Base-by-base conservation (phyloP, 2,113 vertebrate species). In the Lagopus leucura region DNA sequence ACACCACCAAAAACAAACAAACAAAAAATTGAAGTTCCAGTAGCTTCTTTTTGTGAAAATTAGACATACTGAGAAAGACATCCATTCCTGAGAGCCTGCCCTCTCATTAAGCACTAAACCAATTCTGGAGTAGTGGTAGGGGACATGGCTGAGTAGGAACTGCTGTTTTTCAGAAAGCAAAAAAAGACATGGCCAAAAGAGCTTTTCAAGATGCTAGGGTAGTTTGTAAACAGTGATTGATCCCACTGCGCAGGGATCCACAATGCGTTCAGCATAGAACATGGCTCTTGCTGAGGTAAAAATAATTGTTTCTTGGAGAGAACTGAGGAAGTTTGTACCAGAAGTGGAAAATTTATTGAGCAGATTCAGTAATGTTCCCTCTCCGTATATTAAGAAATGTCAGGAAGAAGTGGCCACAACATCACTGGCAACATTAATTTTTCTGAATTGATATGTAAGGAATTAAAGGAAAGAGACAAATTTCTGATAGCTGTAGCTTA, bases 401-500 rank as follows among this genome's bases (percentile, higher is more conserved):
- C 64, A 92, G 13, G 45, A 64, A 70, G 78, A 87, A 91, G 42
- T n/a, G 18, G 25, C 92, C 10, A 1, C 67, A 69, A 71, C 50
- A 80, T 80, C 55, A 75, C 34, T 86, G 65, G 72, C 52, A 85
- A 65, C 80, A 92, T 87, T 78, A 90, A 88, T 90, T 94, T 86
- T 70, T 93, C 66, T 83, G 50, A 77, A 72, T 63, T n/a, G 34
- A 84, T 82, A 90, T 28, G 5, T 8, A 38, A 82, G 38, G 67
- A 89, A 70, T 77, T 85, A 88, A 94, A 72, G 47, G 43, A 72
- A 81, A 85, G 22, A 77, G 40, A 94, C 88, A 64, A 82, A 78
- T 11, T 38, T 92, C 42, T 92, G 87, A 61, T 47, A 74, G 32
- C 60, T 91, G 55, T 88, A 83, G 19, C 18, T 89, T 89, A 83